A percentile compares a stretch with the other conserved stretches of the same genome.
Evolutionary conservation across 2,888 invertebrate species (phyloP).

Genomic region (Oeneis ivallda): DNA sequence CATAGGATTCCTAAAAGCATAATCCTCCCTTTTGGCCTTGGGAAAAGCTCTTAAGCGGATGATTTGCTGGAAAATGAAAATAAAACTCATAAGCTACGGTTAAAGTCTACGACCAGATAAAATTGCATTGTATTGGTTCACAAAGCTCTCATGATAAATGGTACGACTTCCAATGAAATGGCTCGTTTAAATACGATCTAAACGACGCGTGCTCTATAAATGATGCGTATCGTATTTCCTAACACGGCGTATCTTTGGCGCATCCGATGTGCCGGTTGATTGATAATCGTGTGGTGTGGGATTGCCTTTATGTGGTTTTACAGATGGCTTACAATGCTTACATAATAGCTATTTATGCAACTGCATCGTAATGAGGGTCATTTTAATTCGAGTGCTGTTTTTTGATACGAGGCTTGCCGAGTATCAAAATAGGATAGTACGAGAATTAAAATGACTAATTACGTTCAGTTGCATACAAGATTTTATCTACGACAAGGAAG

Average conservation of each 20-base stretch:
- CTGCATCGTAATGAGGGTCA: too few species aligned
- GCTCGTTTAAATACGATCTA: slow-evolving; percentile 18
- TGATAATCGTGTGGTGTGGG: slow-evolving; percentile 10
- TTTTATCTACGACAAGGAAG: too few species aligned
- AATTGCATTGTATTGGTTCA: slow-evolving; percentile 3
- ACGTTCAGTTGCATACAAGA: too few species aligned
- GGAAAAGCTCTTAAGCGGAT: too few species aligned
- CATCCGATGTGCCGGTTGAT: slow-evolving; percentile 17
- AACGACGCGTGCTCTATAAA: slow-evolving; percentile 29
- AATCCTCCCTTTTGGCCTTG: too few species aligned
- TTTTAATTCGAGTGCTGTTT: too few species aligned
- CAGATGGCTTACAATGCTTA: background rate
- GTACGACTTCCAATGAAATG: slow-evolving; percentile 1
- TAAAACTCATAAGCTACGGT: background rate
- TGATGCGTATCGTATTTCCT: slow-evolving; percentile 24
- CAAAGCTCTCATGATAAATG: slow-evolving; percentile 15
- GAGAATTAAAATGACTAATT: too few species aligned
- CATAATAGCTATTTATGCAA: too few species aligned
- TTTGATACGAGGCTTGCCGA: too few species aligned
- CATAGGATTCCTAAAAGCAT: too few species aligned
- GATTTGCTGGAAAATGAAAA: too few species aligned
- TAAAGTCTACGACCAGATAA: background rate
- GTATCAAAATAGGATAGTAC: too few species aligned
- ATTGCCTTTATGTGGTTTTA: background rate
- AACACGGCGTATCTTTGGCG: slow-evolving; percentile 17